These are phyloP conservation scores for Eilema griseolum DNA, from an alignment of 2,888 invertebrate genomes.

Conservation along the genomic window DNA sequence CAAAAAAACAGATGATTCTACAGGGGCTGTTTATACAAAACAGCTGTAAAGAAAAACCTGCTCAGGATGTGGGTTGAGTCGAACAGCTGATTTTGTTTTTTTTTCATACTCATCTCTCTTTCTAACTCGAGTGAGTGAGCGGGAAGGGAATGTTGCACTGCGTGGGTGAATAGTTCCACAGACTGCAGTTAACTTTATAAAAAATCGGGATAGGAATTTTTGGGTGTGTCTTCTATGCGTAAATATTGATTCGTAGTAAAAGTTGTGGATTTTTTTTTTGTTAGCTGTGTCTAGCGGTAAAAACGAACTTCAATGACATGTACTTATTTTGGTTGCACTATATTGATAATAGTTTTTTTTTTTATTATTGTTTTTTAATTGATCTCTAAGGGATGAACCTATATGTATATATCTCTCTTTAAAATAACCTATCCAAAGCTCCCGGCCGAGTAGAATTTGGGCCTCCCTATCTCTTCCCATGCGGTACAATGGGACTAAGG, in stretches of 20 bases:
- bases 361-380: neutral
- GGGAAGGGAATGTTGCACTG: conserved; percentile 12
- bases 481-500: no score
- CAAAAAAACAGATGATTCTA: conserved; percentile 11
- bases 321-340: neutral
- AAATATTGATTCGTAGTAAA: neutral
- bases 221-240: conserved; percentile 9
- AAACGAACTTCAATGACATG: neutral
- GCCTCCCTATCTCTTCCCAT: no score
- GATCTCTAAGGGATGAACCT: neutral
- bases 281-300: neutral
- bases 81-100: conserved; percentile 41
- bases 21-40: conserved; percentile 6
- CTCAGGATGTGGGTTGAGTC: conserved; percentile 45
- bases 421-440: no score
- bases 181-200: conserved; percentile 44
- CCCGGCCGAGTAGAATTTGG: no score
- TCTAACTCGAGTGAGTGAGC: conserved; percentile 8
- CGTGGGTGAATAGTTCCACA: conserved; percentile 20
- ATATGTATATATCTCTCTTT: no score
- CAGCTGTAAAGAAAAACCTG: conserved; percentile 47
- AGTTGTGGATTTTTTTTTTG: neutral
- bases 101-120: conserved; percentile 34
- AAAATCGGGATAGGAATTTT: conserved; percentile 41
- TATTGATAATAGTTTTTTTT: neutral